Evolutionary conservation across 2,888 invertebrate species (phyloP).

Genomic region (Troides aeacus): DNA sequence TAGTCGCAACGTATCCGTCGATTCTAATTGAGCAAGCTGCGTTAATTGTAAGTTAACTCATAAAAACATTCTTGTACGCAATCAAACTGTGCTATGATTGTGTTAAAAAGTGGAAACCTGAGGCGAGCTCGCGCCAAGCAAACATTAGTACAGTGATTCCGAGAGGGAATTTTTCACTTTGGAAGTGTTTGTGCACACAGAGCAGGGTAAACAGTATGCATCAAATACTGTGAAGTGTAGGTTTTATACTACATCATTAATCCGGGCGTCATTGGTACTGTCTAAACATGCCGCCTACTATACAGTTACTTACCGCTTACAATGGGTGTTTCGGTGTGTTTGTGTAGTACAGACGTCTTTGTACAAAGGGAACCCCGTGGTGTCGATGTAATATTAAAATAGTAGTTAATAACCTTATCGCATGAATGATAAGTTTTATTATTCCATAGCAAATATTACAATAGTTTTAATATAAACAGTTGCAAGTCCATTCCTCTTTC

Average conservation of each 20-base stretch:
- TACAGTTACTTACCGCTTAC: conserved; percentile 61
- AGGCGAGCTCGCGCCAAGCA: conserved; percentile 24
- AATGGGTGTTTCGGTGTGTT: conserved; percentile 62
- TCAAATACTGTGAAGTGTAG: conserved; percentile 39
- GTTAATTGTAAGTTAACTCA: conserved; percentile 8
- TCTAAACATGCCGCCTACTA: conserved; percentile 59
- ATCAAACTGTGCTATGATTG: conserved; percentile 15
- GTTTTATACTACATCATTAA: conserved; percentile 49
- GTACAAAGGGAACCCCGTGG: conserved; percentile 56
- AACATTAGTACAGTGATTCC: conserved; percentile 30
- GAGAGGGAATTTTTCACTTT: conserved; percentile 26
- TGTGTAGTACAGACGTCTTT: conserved; percentile 62
- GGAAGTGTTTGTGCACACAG: conserved; percentile 48
- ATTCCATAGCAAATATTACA: conserved; percentile 11
- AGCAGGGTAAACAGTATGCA: conserved; percentile 40
- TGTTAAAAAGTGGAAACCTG: conserved; percentile 18
- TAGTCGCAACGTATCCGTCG: neutral
- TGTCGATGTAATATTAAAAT: conserved; percentile 32
- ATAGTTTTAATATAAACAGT: conserved; percentile 5
- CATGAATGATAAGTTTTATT: conserved; percentile 9
- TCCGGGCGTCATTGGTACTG: conserved; percentile 62
- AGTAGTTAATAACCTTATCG: conserved; percentile 17
- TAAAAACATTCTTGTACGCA: conserved; percentile 13
- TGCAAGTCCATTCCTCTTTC: conserved; percentile 2
- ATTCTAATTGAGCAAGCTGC: neutral